Percentiles rank a stretch among this genome's conserved stretches.
phyloP scores from a whole-genome alignment of 2,888 invertebrate species.

The Trichopria drosophilae region DNA sequence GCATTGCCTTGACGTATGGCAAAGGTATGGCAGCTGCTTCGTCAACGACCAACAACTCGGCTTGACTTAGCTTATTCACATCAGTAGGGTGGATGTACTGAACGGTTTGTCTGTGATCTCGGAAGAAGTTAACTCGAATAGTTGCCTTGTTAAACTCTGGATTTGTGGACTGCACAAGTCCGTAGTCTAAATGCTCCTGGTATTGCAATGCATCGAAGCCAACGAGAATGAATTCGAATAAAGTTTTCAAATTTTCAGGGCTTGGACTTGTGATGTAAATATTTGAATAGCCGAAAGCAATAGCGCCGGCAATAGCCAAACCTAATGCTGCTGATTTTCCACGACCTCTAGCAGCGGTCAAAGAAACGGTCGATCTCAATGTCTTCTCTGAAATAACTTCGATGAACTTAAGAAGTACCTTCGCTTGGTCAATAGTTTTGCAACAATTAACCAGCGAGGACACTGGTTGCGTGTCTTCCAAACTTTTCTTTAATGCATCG shows the following conservation, averaged over 20 bases:
- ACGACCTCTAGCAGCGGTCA: constrained; percentile 95
- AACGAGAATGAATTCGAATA: constrained; percentile 85
- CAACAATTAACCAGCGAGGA: constrained; percentile 86
- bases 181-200: constrained; percentile 95
- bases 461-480: constrained; percentile 89
- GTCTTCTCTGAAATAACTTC: constrained; percentile 94
- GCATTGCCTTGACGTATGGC: constrained; percentile 84
- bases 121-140: constrained; percentile 87
- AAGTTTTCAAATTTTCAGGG: constrained; percentile 95
- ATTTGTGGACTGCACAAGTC: constrained; percentile 90
- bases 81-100: constrained; percentile 96
- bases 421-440: constrained; percentile 91
- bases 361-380: constrained; percentile 83
- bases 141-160: constrained; percentile 96
- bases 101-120: constrained; percentile 90
- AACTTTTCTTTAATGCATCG: constrained; percentile 74
- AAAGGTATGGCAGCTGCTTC: constrained; percentile 99
- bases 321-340: constrained; percentile 98
- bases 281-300: constrained; percentile 85
- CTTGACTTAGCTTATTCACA: constrained; percentile 79
- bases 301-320: constrained; percentile 83
- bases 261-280: constrained; percentile 97
- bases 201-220: constrained; percentile 90
- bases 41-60: constrained; percentile 94
- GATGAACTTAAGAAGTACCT: constrained; percentile 88